Conservation (phyloP, 2,888 invertebrate species). For the Tetanocera ferruginea region DNA sequence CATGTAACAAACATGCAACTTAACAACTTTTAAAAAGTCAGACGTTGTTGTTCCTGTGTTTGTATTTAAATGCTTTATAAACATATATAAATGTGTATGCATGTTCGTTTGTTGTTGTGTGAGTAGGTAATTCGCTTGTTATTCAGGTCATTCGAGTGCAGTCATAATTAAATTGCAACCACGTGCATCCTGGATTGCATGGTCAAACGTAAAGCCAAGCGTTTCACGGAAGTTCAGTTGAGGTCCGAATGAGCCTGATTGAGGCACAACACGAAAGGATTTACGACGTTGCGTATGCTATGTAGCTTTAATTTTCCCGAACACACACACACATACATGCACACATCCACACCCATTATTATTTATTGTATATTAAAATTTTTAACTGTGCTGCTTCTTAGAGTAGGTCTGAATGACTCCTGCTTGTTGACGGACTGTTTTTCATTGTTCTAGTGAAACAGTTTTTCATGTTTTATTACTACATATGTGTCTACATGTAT, state of each 20-base stretch:
- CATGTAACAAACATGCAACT: too few species aligned
- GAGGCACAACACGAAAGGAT: conserved; percentile 14
- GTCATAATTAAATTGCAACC: conserved; percentile 48
- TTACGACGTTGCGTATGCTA: neutral
- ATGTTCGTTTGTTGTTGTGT: neutral
- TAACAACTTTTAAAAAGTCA: neutral
- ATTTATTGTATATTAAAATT: neutral
- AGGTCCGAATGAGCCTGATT: neutral
- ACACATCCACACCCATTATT: conserved; percentile 9
- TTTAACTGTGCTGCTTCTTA: neutral
- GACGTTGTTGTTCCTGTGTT: neutral
- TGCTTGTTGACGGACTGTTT: neutral
- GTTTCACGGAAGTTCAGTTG: neutral
- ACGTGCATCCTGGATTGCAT: conserved; percentile 28
- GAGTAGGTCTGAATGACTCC: neutral
- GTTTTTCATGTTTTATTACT: neutral
- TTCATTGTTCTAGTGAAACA: neutral
- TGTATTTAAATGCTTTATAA: neutral
- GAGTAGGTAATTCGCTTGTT: conserved; percentile 24
- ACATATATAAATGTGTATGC: neutral
- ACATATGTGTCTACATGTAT: too few species aligned
- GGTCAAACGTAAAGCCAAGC: neutral
- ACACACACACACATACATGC: conserved; percentile 4
- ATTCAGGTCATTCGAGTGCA: conserved; percentile 34
- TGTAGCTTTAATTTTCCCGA: neutral